These are phyloP conservation scores for Centroberyx gerrardi DNA, from an alignment of 2,797 vertebrate species.

Conservation along the genomic window DNA sequence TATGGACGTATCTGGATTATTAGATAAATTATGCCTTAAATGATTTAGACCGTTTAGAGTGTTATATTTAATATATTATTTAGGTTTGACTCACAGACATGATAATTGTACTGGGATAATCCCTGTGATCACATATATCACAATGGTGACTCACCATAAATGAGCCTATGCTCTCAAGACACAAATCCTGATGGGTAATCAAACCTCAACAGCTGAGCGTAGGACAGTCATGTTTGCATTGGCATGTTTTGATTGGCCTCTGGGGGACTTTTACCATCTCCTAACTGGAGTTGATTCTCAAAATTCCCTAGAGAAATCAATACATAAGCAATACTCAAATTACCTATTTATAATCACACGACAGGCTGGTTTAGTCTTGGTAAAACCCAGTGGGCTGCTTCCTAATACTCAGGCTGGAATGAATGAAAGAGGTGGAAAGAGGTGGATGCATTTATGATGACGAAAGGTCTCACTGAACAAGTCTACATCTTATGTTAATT, in stretches of 20 bases:
- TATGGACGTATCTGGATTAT: too few relatives aligned
- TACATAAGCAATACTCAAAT: background rate
- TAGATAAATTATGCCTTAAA: too few relatives aligned
- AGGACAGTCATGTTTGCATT: background rate
- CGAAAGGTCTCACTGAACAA: too few relatives aligned
- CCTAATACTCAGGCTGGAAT: background rate
- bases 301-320: constrained; percentile 18
- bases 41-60: too few relatives aligned
- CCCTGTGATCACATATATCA: background rate
- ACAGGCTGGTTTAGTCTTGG: background rate
- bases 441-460: too few relatives aligned
- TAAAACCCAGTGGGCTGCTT: background rate
- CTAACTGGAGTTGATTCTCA: background rate
- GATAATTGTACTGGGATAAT: constrained; percentile 1
- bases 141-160: background rate
- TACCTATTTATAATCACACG: constrained; percentile 4
- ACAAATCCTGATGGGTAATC: background rate
- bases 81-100: too few relatives aligned
- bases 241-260: constrained; percentile 36
- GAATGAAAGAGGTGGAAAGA: too few relatives aligned
- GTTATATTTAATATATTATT: too few relatives aligned
- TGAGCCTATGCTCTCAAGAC: background rate
- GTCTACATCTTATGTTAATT: too few relatives aligned
- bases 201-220: background rate
- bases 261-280: background rate